Evolutionary conservation across 2,888 invertebrate species (phyloP).

Genomic region (Linnaemya vulpina): DNA sequence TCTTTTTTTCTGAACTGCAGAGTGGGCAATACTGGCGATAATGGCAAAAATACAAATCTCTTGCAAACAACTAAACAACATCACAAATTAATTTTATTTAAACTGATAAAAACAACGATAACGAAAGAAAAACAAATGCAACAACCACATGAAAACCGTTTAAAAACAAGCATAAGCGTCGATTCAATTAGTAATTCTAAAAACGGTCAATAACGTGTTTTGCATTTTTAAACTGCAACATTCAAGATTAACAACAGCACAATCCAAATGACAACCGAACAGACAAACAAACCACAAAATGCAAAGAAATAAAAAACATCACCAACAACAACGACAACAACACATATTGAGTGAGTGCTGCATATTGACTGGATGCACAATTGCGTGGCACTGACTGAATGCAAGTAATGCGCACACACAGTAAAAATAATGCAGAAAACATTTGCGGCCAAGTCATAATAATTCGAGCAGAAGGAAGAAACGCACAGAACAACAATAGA

Average conservation of each 20-base stretch:
- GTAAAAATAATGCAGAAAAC: constrained; percentile 52
- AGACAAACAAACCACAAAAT: constrained; percentile 1
- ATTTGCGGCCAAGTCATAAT: constrained; percentile 67
- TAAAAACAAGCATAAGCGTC: constrained; percentile 79
- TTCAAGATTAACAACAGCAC: constrained; percentile 39
- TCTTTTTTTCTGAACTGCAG: background rate
- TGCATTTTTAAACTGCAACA: constrained; percentile 79
- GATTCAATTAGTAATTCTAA: constrained; percentile 83
- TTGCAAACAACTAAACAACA: constrained; percentile 36
- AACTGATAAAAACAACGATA: constrained; percentile 73
- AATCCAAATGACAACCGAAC: constrained; percentile 26
- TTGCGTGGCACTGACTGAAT: constrained; percentile 31
- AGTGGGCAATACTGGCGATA: constrained; percentile 21
- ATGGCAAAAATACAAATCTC: constrained; percentile 14
- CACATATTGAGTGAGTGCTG: constrained; percentile 1
- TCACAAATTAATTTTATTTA: constrained; percentile 11
- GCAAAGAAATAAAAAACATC: no score
- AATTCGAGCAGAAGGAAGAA: constrained; percentile 60
- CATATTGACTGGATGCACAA: constrained; percentile 37
- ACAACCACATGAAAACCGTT: constrained; percentile 65
- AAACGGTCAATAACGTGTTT: constrained; percentile 80
- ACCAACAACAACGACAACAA: no score
- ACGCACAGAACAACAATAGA: constrained; percentile 20
- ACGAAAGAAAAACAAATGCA: constrained; percentile 37
- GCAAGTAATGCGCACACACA: constrained; percentile 32